Evolutionary conservation across 1,140 invertebrate species (phyloP).

Genomic region (Cotesia chilonis): DNA sequence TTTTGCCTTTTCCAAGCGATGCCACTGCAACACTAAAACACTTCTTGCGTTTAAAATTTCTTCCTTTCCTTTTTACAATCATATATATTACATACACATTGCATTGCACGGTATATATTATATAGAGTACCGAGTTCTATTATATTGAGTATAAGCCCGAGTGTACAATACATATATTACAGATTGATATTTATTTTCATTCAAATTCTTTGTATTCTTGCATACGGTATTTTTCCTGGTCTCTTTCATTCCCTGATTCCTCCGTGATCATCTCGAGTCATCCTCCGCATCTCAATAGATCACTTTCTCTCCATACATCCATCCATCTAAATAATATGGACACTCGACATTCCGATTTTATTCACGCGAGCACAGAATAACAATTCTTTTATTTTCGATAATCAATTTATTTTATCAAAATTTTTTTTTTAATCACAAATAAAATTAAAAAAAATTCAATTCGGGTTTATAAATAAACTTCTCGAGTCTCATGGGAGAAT

Average conservation of each 20-base stretch:
- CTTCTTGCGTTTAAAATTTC: background rate
- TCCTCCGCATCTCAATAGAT: constrained; percentile 9
- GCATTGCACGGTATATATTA: background rate
- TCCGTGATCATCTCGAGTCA: background rate
- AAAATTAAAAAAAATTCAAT: too few relatives aligned
- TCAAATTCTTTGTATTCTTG: background rate
- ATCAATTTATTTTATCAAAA: too few relatives aligned
- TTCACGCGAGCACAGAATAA: constrained; percentile 3
- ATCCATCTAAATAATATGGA: too few relatives aligned
- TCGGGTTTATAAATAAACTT: too few relatives aligned
- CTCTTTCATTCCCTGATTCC: background rate
- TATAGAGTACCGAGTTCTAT: background rate
- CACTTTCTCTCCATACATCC: background rate
- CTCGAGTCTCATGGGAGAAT: background rate
- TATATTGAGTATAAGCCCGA: background rate
- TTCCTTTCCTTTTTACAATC: too few relatives aligned
- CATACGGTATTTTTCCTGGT: background rate
- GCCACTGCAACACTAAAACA: background rate
- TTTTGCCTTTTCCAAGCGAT: background rate
- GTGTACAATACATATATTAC: too few relatives aligned
- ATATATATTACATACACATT: too few relatives aligned
- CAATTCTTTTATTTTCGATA: background rate
- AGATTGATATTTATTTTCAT: background rate
- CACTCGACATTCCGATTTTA: background rate
- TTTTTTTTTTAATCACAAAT: too few relatives aligned